These are phyloP conservation scores for Lepidocyrtoides sp. DNA, from an alignment of 2,888 invertebrate species.

Conservation along the genomic window DNA sequence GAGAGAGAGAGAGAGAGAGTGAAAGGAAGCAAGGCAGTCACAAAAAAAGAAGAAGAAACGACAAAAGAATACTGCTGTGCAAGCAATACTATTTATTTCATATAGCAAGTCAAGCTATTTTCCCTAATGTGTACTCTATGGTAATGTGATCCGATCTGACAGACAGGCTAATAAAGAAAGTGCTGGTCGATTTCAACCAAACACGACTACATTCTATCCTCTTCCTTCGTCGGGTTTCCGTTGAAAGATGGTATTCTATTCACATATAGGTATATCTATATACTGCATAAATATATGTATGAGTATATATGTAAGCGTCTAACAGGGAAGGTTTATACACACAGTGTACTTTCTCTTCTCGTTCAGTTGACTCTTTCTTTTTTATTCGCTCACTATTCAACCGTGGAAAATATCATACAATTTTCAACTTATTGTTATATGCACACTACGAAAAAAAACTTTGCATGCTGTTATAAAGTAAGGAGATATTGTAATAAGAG, in stretches of 20 bases:
- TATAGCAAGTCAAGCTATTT: conserved; percentile 78
- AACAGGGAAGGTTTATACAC: too few species aligned
- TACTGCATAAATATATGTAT: not conserved
- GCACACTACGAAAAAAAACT: conserved; percentile 14
- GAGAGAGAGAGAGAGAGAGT: conserved; percentile 14
- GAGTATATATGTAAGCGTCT: too few species aligned
- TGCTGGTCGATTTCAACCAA: conserved; percentile 75
- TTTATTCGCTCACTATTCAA: conserved; percentile 14
- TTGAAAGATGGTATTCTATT: not conserved
- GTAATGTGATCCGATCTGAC: conserved; percentile 82
- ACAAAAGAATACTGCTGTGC: conserved; percentile 73
- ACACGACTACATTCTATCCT: conserved; percentile 14
- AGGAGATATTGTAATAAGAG: not conserved
- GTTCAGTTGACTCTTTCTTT: not conserved
- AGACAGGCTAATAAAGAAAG: conserved; percentile 82
- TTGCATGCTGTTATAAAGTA: conserved; percentile 7
- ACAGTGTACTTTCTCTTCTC: not conserved
- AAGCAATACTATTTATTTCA: conserved; percentile 72
- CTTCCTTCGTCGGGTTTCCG: conserved; percentile 14
- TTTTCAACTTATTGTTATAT: conserved; percentile 1
- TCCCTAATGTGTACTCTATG: conserved; percentile 82
- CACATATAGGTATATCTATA: not conserved
- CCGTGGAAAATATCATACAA: conserved; percentile 37
- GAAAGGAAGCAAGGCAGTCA: not conserved
- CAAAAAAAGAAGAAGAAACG: conserved; percentile 52